Conservation (phyloP, 2,797 vertebrate species). For the Catamblyrhynchus diadema region DNA sequence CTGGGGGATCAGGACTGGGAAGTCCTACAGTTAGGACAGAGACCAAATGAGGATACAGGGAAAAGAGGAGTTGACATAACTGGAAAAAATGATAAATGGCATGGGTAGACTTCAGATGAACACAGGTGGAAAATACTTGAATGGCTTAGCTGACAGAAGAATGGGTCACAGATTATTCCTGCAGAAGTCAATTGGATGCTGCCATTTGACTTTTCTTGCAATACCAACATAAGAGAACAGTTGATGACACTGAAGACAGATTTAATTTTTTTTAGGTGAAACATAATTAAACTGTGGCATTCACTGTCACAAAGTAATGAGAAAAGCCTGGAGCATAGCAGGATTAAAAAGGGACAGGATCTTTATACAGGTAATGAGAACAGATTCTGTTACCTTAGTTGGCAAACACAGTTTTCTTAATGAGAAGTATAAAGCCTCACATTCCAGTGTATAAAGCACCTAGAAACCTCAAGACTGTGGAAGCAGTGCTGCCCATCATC, state of each 20-base stretch:
- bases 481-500: neutral
- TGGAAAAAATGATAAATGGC: neutral
- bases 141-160: neutral
- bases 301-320: slow-evolving; percentile 41
- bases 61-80: neutral
- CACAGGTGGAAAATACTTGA: neutral
- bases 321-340: neutral
- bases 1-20: neutral
- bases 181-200: slow-evolving; percentile 3
- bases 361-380: neutral
- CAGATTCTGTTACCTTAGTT: neutral
- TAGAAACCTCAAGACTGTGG: neutral
- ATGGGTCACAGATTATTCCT: neutral
- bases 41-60: neutral
- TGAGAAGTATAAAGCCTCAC: neutral
- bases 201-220: slow-evolving; percentile 18
- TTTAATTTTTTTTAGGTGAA: slow-evolving; percentile 9
- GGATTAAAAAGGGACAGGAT: neutral
- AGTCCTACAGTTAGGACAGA: neutral
- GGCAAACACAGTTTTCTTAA: neutral
- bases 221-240: neutral
- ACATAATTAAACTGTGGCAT: slow-evolving; percentile 40
- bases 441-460: neutral
- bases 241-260: neutral
- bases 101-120: neutral